Percentiles rank a stretch among this genome's conserved stretches.
Conservation (phyloP, 2,888 invertebrate species). For the Elegia similella region DNA sequence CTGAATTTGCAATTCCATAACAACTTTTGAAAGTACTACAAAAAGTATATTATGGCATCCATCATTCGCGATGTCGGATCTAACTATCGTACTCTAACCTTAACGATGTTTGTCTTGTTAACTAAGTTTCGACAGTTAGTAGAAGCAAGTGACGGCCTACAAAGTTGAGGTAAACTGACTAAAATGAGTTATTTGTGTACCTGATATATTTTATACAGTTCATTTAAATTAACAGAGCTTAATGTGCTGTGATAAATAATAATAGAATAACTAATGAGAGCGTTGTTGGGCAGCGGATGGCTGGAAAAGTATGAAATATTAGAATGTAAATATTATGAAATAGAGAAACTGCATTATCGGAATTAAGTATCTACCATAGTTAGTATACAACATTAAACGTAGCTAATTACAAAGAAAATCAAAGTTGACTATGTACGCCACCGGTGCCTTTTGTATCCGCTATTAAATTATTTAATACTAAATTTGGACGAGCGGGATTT, state of each 20-base stretch:
- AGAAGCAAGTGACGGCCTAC: constrained; percentile 43
- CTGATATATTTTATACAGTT: constrained; percentile 28
- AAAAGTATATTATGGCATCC: constrained; percentile 20
- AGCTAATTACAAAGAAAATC: no score
- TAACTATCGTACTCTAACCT: constrained; percentile 38
- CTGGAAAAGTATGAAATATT: not conserved
- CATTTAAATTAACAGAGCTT: constrained; percentile 9
- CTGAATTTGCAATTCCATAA: not conserved
- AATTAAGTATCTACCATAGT: no score
- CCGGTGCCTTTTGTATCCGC: no score
- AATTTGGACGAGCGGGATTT: no score
- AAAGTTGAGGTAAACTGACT: constrained; percentile 43
- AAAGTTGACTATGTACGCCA: no score
- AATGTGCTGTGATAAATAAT: not conserved
- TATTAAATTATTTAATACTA: no score
- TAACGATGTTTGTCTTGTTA: constrained; percentile 61
- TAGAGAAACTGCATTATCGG: not conserved
- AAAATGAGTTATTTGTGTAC: constrained; percentile 40
- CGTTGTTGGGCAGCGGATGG: not conserved
- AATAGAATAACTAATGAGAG: not conserved
- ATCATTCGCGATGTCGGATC: constrained; percentile 31
- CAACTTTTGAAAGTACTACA: not conserved
- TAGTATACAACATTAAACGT: no score
- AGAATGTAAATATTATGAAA: not conserved
- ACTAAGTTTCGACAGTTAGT: constrained; percentile 53